These are phyloP conservation scores for Pseudachorutes palmiensis DNA, from an alignment of 1,140 invertebrate genomes.

Conservation along the genomic window DNA sequence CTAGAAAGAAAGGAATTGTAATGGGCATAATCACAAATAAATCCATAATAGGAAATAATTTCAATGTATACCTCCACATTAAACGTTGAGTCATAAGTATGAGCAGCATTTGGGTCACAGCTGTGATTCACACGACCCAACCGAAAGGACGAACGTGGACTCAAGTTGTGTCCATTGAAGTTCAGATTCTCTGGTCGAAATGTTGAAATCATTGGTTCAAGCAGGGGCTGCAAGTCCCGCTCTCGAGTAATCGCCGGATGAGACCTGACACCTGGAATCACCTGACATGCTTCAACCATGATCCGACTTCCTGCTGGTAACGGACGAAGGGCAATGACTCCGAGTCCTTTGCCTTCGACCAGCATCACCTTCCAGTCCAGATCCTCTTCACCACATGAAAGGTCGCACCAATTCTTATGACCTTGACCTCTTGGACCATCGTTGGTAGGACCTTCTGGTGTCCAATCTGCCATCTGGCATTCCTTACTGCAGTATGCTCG, in stretches of 20 bases:
- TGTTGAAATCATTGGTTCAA: too few species aligned
- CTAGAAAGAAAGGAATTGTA: not conserved
- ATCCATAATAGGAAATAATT: too few species aligned
- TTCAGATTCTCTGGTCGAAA: not conserved
- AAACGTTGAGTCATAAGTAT: not conserved
- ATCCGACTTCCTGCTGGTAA: slow-evolving; percentile 3
- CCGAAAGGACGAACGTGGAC: not conserved
- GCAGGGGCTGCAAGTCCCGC: not conserved
- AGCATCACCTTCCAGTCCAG: slow-evolving; percentile 13
- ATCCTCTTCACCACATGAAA: slow-evolving; percentile 14
- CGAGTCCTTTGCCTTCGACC: slow-evolving; percentile 13
- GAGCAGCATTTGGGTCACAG: slow-evolving; percentile 6
- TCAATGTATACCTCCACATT: not conserved
- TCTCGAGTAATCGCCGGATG: not conserved
- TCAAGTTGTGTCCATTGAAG: not conserved
- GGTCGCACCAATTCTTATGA: slow-evolving; percentile 17
- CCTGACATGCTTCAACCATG: slow-evolving; percentile 6
- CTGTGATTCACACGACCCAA: not conserved
- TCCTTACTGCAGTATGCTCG: slow-evolving; percentile 16
- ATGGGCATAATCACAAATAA: not conserved
- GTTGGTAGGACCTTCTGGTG: not conserved
- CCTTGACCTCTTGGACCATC: not conserved
- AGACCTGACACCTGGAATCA: not conserved
- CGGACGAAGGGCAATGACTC: slow-evolving; percentile 9
- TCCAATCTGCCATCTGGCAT: slow-evolving; percentile 11